A percentile compares a stretch with the other conserved stretches of the same genome.
Conservation (phyloP, 2,888 invertebrate species). For the Anaspis maculata region DNA sequence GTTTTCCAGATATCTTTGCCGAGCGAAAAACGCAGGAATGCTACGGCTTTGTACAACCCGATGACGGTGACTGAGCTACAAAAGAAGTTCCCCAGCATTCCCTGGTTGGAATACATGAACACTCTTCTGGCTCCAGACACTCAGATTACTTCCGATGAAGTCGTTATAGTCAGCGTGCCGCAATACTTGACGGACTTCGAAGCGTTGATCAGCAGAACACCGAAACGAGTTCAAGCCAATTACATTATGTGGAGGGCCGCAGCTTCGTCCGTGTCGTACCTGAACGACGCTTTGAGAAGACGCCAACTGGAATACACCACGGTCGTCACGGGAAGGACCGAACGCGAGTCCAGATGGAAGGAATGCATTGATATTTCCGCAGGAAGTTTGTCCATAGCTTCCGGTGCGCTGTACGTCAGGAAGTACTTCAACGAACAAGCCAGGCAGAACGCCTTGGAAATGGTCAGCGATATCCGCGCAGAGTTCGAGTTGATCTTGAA, state of each 20-base stretch:
- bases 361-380: conserved; percentile 68
- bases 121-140: conserved; percentile 62
- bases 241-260: conserved; percentile 90
- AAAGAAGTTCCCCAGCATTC: conserved; percentile 63
- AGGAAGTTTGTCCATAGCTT: conserved; percentile 60
- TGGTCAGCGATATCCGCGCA: conserved; percentile 76
- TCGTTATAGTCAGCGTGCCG: conserved; percentile 79
- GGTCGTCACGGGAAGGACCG: conserved; percentile 73
- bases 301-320: conserved; percentile 75
- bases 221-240: conserved; percentile 69
- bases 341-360: conserved; percentile 84
- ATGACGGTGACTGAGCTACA: conserved; percentile 76
- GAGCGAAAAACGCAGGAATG: conserved; percentile 83
- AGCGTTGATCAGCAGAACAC: conserved; percentile 46
- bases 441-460: conserved; percentile 73
- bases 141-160: conserved; percentile 57
- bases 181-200: conserved; percentile 68
- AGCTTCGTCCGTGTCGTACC: conserved; percentile 69
- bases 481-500: conserved; percentile 75
- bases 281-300: conserved; percentile 69
- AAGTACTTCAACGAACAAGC: conserved; percentile 82
- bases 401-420: conserved; percentile 79
- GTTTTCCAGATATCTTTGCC: conserved; percentile 74
- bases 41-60: conserved; percentile 84
- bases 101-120: conserved; percentile 81